Conservation (phyloP, 2,113 vertebrate genomes). For the Podilymbus podiceps region DNA sequence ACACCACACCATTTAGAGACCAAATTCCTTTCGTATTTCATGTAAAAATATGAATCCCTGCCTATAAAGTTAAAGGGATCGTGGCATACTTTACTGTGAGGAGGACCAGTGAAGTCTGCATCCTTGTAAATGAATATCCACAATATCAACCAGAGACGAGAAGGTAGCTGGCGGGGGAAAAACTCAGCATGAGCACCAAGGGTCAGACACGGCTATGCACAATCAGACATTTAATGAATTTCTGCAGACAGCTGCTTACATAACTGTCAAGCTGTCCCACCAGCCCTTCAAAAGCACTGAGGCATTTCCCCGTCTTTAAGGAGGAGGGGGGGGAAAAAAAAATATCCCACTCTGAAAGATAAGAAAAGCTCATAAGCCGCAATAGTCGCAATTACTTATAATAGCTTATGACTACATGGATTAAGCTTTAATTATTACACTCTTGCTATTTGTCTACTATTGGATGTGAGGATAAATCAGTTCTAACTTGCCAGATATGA, state of each 20-base stretch:
- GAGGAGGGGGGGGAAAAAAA: fast-evolving
- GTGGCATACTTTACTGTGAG: neutral
- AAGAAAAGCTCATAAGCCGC: slow-evolving; percentile 1
- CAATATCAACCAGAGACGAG: neutral
- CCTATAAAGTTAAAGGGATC: neutral
- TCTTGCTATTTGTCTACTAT: slow-evolving; percentile 16
- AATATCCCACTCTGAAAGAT: neutral
- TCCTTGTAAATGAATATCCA: slow-evolving; percentile 37
- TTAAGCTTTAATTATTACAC: slow-evolving; percentile 47
- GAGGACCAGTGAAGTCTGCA: neutral
- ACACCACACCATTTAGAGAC: neutral
- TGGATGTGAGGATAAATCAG: neutral
- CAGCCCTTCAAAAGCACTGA: slow-evolving; percentile 37
- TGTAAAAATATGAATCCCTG: neutral
- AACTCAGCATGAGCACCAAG: slow-evolving; percentile 33
- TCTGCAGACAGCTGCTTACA: slow-evolving; percentile 60
- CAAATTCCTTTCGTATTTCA: neutral
- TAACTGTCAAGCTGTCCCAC: slow-evolving; percentile 35
- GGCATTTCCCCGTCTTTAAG: slow-evolving; percentile 12
- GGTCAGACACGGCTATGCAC: slow-evolving; percentile 37
- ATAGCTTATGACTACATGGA: slow-evolving; percentile 41
- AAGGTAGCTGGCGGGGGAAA: neutral
- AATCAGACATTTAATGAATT: slow-evolving; percentile 62
- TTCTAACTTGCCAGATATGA: slow-evolving; percentile 29
- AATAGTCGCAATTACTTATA: slow-evolving; percentile 22